A percentile compares a stretch with the other conserved stretches of the same genome.
Evolutionary conservation across 2,113 vertebrate genomes (phyloP).

Genomic region (Dromaius novaehollandiae): DNA sequence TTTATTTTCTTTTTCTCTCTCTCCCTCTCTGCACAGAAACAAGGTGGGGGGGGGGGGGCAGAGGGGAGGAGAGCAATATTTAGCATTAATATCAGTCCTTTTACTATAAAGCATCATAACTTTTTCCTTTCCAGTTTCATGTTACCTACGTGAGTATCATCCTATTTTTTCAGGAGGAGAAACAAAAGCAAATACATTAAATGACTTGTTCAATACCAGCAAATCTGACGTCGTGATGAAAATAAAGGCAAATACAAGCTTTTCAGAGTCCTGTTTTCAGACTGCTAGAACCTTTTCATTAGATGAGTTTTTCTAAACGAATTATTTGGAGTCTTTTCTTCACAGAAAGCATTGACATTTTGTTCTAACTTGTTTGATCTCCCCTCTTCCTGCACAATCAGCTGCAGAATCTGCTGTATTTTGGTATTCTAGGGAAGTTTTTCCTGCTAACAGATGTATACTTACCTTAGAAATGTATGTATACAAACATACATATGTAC

Average conservation of each 20-base stretch:
- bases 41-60: rapidly evolving
- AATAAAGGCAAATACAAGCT: background rate
- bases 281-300: background rate
- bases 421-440: background rate
- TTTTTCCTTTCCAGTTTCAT: background rate
- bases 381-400: background rate
- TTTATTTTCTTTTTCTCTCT: background rate
- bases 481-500: too few relatives aligned
- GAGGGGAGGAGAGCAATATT: background rate
- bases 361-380: background rate
- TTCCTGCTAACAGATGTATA: background rate
- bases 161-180: background rate
- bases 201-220: background rate
- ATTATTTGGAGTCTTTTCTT: background rate
- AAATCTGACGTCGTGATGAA: background rate
- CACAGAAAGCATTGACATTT: background rate
- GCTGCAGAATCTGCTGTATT: background rate
- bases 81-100: background rate
- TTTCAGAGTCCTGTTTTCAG: background rate
- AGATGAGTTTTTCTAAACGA: background rate
- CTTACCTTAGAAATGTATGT: background rate
- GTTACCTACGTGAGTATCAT: background rate
- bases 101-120: background rate
- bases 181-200: background rate
- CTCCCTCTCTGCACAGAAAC: background rate